These are phyloP conservation scores for Sialis lutaria DNA, from an alignment of 2,888 invertebrate genomes.

Conservation along the genomic window DNA sequence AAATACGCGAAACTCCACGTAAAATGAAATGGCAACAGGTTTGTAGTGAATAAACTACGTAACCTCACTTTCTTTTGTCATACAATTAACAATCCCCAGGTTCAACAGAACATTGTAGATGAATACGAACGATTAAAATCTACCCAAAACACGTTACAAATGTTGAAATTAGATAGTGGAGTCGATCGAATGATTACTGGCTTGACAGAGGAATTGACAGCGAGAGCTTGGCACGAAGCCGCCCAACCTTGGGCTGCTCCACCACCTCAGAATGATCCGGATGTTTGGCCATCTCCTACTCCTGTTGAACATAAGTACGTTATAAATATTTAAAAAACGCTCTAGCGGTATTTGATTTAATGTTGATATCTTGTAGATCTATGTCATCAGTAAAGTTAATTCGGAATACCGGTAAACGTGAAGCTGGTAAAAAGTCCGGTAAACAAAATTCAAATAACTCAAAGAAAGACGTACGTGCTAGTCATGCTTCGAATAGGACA, in stretches of 20 bases:
- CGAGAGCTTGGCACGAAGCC: constrained; percentile 19
- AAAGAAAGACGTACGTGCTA: constrained; percentile 14
- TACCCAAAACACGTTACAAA: constrained; percentile 54
- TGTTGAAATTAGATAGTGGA: constrained; percentile 53
- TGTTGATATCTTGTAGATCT: neutral
- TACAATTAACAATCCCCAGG: constrained; percentile 28
- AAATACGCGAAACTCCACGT: constrained; percentile 61
- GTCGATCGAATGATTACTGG: constrained; percentile 22
- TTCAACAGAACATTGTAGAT: constrained; percentile 71
- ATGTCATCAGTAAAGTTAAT: constrained; percentile 2
- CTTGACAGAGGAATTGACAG: neutral
- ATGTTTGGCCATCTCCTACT: constrained; percentile 68
- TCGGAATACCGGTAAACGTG: constrained; percentile 11
- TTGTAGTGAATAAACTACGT: constrained; percentile 16
- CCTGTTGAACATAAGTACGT: constrained; percentile 50
- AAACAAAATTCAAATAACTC: constrained; percentile 23
- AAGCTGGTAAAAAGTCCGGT: constrained; percentile 21
- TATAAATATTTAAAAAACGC: constrained; percentile 1
- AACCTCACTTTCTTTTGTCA: constrained; percentile 1
- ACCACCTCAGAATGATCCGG: constrained; percentile 52
- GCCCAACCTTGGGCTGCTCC: constrained; percentile 48
- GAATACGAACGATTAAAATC: constrained; percentile 86
- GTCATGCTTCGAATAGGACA: constrained; percentile 19
- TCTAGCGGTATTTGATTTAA: neutral
- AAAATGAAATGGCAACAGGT: constrained; percentile 85